Conservation (phyloP, 2,797 vertebrate species). For the Hephaestus fuliginosus region DNA sequence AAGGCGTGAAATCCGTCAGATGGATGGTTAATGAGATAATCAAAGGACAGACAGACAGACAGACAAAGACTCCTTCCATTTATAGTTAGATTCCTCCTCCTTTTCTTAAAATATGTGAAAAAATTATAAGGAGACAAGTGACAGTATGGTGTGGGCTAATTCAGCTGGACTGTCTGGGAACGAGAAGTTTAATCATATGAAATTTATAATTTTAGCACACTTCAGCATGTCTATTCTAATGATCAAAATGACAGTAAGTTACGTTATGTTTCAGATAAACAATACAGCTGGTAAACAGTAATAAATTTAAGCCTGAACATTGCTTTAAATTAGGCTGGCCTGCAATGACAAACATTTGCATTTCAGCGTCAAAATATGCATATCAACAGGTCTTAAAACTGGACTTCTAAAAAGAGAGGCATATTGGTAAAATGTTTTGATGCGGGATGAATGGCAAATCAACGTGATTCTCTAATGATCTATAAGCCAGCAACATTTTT, state of each 20-base stretch:
- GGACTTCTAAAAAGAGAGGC: not conserved
- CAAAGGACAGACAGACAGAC: too few relatives aligned
- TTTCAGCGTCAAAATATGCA: not conserved
- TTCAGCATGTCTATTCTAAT: too few relatives aligned
- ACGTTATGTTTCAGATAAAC: not conserved
- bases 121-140: too few relatives aligned
- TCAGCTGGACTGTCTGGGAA: too few relatives aligned
- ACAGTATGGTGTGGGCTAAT: too few relatives aligned
- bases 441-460: slow-evolving; percentile 10
- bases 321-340: not conserved
- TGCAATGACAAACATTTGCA: not conserved
- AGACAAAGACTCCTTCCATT: too few relatives aligned
- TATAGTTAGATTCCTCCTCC: not conserved
- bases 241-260: too few relatives aligned
- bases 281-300: not conserved
- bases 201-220: too few relatives aligned
- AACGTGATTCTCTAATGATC: slow-evolving; percentile 1
- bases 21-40: too few relatives aligned
- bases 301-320: not conserved
- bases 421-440: not conserved
- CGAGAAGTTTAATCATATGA: too few relatives aligned
- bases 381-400: not conserved
- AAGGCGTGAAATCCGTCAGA: too few relatives aligned
- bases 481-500: slow-evolving; percentile 2
- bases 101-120: slow-evolving; percentile 10